phyloP scores from a whole-genome alignment of 53 echinoderm and acorn worm genomes.

The Patiria pectinifera region DNA sequence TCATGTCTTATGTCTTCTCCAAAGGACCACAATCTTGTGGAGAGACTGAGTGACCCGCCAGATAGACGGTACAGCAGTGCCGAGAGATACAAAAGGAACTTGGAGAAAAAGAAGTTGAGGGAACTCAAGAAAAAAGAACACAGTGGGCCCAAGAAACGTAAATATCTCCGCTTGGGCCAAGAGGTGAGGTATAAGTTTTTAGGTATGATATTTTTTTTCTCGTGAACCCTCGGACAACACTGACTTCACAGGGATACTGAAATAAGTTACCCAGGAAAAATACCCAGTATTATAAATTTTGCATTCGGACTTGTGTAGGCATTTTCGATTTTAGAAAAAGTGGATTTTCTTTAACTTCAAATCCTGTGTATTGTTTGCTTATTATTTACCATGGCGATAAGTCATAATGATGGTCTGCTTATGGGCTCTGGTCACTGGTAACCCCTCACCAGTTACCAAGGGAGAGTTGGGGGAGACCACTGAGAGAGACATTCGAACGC shows the following conservation, averaged over 20 bases:
- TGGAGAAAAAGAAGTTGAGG: slow-evolving; percentile 77
- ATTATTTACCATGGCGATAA: no score
- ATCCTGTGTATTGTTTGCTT: no score
- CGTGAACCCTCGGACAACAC: no score
- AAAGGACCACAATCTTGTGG: slow-evolving; percentile 84
- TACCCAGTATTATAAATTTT: no score
- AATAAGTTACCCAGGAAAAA: no score
- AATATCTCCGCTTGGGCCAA: slow-evolving; percentile 83
- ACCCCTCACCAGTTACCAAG: no score
- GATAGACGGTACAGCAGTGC: slow-evolving; percentile 74
- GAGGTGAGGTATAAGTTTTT: slow-evolving; percentile 67
- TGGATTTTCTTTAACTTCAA: neutral
- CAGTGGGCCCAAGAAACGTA: slow-evolving; percentile 84
- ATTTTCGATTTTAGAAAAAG: neutral
- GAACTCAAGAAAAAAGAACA: slow-evolving; percentile 85
- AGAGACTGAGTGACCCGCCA: slow-evolving; percentile 53
- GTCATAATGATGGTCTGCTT: no score
- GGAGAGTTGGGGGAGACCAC: no score
- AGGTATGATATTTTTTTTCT: neutral
- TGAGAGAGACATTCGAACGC: no score
- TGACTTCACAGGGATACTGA: no score
- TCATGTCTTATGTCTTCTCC: neutral
- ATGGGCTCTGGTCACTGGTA: no score
- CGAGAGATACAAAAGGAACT: slow-evolving; percentile 80
- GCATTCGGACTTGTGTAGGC: neutral